Percentiles rank a stretch among this genome's conserved stretches.
Conservation (phyloP, 2,888 invertebrate species). For the Horisme vitalbata region DNA sequence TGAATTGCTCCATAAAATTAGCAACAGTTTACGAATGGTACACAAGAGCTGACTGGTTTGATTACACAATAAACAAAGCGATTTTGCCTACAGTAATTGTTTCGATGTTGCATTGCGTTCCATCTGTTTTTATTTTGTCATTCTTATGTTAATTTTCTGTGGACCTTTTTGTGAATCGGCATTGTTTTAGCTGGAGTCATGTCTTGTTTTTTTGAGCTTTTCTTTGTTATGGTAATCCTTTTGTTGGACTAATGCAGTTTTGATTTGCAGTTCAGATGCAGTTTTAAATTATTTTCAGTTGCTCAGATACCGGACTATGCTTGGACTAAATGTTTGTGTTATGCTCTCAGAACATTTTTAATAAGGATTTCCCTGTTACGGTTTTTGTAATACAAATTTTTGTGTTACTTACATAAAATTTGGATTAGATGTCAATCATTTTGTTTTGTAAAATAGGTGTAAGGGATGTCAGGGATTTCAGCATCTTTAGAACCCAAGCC, state of each 20-base stretch:
- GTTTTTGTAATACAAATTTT: too few species aligned
- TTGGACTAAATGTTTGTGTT: slow-evolving; percentile 17
- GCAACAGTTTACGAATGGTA: slow-evolving; percentile 32
- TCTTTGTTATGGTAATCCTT: slow-evolving; percentile 18
- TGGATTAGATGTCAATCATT: too few species aligned
- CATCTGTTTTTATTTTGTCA: slow-evolving; percentile 26
- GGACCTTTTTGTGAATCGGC: slow-evolving; percentile 16
- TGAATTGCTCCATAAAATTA: slow-evolving; percentile 31
- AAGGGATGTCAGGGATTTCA: too few species aligned
- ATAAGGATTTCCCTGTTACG: slow-evolving; percentile 4
- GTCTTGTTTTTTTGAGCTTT: slow-evolving; percentile 16
- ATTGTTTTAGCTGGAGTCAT: slow-evolving; percentile 19
- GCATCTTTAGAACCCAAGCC: too few species aligned
- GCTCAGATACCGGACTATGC: slow-evolving; percentile 11
- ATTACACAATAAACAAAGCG: slow-evolving; percentile 35
- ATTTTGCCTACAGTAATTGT: slow-evolving; percentile 26
- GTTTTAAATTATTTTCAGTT: slow-evolving; percentile 18
- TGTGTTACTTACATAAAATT: too few species aligned
- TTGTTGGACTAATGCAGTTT: slow-evolving; percentile 20
- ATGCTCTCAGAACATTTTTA: slow-evolving; percentile 7
- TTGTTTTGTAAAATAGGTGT: too few species aligned
- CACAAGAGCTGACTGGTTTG: slow-evolving; percentile 31
- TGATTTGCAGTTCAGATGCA: too few species aligned
- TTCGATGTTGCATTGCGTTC: slow-evolving; percentile 20
- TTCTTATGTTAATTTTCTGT: slow-evolving; percentile 23